Evolutionary conservation across 1,140 invertebrate genomes (phyloP).

Genomic region (Hylaeus volcanicus): DNA sequence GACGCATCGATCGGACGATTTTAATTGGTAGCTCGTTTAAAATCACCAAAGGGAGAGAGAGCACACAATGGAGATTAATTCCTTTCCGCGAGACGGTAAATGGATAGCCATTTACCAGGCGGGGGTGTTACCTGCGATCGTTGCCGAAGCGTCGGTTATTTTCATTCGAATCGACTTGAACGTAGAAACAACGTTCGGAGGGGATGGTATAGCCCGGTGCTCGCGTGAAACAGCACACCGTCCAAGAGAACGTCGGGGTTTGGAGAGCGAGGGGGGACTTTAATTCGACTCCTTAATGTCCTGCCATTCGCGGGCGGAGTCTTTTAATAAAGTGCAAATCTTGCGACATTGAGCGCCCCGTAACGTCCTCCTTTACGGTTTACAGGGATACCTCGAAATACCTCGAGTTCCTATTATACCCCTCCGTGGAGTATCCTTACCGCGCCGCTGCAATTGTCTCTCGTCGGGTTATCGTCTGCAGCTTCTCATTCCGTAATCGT

Average conservation of each 20-base stretch:
- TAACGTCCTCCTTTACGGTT: slow-evolving; percentile 51
- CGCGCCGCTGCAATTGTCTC: slow-evolving; percentile 51
- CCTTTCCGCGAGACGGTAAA: slow-evolving; percentile 38
- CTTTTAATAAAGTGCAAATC: slow-evolving; percentile 68
- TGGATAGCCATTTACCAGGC: slow-evolving; percentile 23
- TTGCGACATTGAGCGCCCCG: slow-evolving; percentile 46
- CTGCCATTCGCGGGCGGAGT: slow-evolving; percentile 31
- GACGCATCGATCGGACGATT: slow-evolving; percentile 32
- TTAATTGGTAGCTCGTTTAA: slow-evolving; percentile 40
- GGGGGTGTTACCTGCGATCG: slow-evolving; percentile 15
- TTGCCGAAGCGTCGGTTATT: slow-evolving; percentile 25
- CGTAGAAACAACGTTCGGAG: not conserved
- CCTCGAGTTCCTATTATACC: slow-evolving; percentile 19
- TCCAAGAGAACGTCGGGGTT: no score
- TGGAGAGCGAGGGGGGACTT: not conserved
- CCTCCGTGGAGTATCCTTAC: slow-evolving; percentile 47
- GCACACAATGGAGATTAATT: slow-evolving; percentile 35
- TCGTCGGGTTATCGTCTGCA: slow-evolving; percentile 37
- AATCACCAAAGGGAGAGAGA: not conserved
- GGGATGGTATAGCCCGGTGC: slow-evolving; percentile 3
- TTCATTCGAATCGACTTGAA: slow-evolving; percentile 37
- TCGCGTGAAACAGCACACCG: not conserved
- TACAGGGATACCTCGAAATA: slow-evolving; percentile 27
- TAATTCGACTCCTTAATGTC: slow-evolving; percentile 31
- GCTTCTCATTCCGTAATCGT: slow-evolving; percentile 37